Base-by-base conservation (phyloP, 2,797 vertebrate species). In the Enteromius fasciolatus region DNA sequence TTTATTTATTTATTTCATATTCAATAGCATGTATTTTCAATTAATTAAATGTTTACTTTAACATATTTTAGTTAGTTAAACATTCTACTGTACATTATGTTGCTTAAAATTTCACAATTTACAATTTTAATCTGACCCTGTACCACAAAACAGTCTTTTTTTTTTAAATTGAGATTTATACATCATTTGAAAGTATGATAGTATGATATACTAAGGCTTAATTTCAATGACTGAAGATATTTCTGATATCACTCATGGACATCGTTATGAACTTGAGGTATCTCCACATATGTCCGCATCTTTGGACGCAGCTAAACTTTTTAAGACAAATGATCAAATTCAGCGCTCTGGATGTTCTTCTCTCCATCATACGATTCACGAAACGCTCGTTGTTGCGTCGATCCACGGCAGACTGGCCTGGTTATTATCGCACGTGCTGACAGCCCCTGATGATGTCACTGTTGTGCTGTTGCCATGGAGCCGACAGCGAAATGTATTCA, bases 401-500 rank as follows among this genome's bases (percentile, higher is more conserved):
- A 81, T 81, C 31, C 39, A 28, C 79, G 8, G 69, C 59, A 75
- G 70, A 75, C 70, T 5, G 72, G 61, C 61, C 80, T 74, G 61
- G 44, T 68, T 75, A 78, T 78, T 63, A 52, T 48, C 52, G 12
- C 66, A 80, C 73, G 52, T 61, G 61, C 61, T 57, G 59, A 76
- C 72, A 25, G 54, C 82, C 41, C 69, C 78, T 72, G 68, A 80
- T 70, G 36, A 63, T 75, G 83, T 85, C 67, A 86, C 84, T 61
- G 10, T 18, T 83, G 82, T 80, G 82, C 89, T 77, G 81, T 87
- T 86, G 82, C 86, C 75, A 80, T 81, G 74, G 64, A 85, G 73
- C 63, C 76, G 69, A 86, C 83, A 88, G 83, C 85, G 83, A 86
- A 85, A 88, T 76, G 87, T 85, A 61, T 83, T 86, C 83, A 84